Conservation (phyloP, 1,140 invertebrate genomes). For the Spodoptera frugiperda region DNA sequence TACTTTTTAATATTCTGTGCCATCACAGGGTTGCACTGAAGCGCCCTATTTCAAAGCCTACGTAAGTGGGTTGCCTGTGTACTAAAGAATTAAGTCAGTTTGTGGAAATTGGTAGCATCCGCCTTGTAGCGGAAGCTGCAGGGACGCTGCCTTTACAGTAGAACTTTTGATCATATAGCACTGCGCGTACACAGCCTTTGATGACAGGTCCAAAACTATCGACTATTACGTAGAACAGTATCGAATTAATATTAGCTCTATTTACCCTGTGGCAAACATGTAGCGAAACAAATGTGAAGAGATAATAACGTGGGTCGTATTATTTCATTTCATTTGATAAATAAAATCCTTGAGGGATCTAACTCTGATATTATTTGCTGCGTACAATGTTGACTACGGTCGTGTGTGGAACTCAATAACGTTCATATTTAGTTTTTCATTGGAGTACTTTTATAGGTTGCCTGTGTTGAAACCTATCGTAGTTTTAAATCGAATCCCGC, state of each 20-base stretch:
- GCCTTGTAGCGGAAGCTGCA: slow-evolving; percentile 58
- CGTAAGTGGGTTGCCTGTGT: slow-evolving; percentile 59
- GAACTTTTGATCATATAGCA: slow-evolving; percentile 71
- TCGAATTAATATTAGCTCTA: background rate
- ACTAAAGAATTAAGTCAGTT: slow-evolving; percentile 71
- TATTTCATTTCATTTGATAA: slow-evolving; percentile 4
- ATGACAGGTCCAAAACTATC: background rate
- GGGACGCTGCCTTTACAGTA: slow-evolving; percentile 29
- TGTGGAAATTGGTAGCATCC: slow-evolving; percentile 74
- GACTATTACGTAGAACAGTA: background rate
- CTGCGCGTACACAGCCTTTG: background rate
- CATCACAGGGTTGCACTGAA: background rate
- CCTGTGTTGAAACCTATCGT: slow-evolving; percentile 53
- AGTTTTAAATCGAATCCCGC: slow-evolving; percentile 76
- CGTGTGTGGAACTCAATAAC: slow-evolving; percentile 23
- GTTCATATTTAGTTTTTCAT: slow-evolving; percentile 52
- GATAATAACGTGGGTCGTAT: background rate
- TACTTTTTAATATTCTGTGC: slow-evolving; percentile 12
- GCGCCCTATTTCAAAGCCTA: slow-evolving; percentile 54
- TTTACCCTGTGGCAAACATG: background rate
- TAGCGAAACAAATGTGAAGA: background rate
- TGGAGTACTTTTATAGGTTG: slow-evolving; percentile 51
- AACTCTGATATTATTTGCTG: slow-evolving; percentile 5
- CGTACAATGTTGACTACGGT: slow-evolving; percentile 10
- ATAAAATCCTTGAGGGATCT: background rate